Base-by-base conservation (phyloP, 2,797 vertebrate species). In the Danio aesculapii region DNA sequence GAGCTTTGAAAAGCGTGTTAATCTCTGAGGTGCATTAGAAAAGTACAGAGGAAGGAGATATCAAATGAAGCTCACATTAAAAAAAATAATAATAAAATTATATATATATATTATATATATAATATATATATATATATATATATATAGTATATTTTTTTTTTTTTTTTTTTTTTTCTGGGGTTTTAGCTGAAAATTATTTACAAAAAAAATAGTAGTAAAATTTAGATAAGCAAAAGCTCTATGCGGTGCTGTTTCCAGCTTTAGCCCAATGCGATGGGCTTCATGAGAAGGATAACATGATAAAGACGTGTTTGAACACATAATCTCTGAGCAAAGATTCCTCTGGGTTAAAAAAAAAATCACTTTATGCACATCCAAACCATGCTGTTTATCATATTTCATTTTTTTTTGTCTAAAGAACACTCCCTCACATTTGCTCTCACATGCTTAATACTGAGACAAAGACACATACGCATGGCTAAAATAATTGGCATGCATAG, bases 1-100 rank as follows among this genome's bases (percentile, higher is more conserved):
- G 14, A 19, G 79, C 47, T 85, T 86, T 87, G 83, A 73, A 81
- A 62, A 71, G 81, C 81, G 57, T 75, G 78, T 73, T 88, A 76
- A 85, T 91, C 81, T 90, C 83, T 84, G 73, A 90, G 85, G 87
- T 89, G 82, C 79, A 75, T 88, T 88, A 81, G 83, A 75, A 71
- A 78, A 87, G 84, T 85, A 84, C 85, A 89, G 82, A 91, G 85
- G 82, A 88, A 87, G 79, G 75, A 80, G 68, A 75, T 59, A 79
- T 71, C 43, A 64, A 44, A 47, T 62, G 21, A 74, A 75, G 50
- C 66, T 70, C 43, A 53, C 75, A 79, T 75, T n/a, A n/a, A n/a
- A n/a, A 77, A 86, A 87, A 88, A 30, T 1, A 30, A 30, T 30
- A 30, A 30, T 1, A 30, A 30, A 30, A 30, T 30, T 1, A 30